Evolutionary conservation across 2,888 invertebrate species (phyloP), one percentile per base, ranked within the genome.

Genomic region (Caenorhabditis wallacei): DNA sequence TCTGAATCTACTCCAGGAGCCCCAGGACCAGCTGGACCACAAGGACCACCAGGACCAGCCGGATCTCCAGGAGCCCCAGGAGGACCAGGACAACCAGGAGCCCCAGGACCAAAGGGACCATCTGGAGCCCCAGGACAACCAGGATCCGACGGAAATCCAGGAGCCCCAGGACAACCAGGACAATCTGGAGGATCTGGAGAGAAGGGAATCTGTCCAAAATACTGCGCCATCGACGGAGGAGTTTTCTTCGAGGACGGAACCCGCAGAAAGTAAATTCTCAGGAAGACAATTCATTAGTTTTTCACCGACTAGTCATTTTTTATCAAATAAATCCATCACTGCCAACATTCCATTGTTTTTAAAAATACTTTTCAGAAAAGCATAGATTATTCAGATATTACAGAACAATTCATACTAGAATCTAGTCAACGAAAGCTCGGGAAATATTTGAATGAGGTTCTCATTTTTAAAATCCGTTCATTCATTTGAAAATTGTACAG

Each of bases 231-330:
- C 87, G 90, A 90, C 79, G 90, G 90, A 57, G 90, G 90, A 84
- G 89, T 90, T 81, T 90, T 90, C 88, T 90, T 90, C 89, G 90
- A 90, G 84, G 89, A 90, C 85, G 89, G 90, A 84, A 88, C 89
- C 74, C 72, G 83, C 61, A 71, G 80, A 71, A 80, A 80, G 72
- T 80, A 80, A 80, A 71, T 26, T 22, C 56, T 51, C 64, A 64
- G 64, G 74, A 74, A 74, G 64, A 74, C 54, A 11, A 53, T 24
- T 24, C 13, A 35, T 30, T 64, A 74, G 64, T 74, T 30, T 56
- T 74, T 74, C 46, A 37, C 26, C 53, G 63, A 64, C 64, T 74
- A 64, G 74, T 74, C 74, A 56, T 37, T 63, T 72, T 43, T 54
- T n/a, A 37, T 64, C 53, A 13, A 64, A 74, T 61, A 26, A 72